Conservation (phyloP, 2,797 vertebrate genomes). For the Cryptoprocta ferox region DNA sequence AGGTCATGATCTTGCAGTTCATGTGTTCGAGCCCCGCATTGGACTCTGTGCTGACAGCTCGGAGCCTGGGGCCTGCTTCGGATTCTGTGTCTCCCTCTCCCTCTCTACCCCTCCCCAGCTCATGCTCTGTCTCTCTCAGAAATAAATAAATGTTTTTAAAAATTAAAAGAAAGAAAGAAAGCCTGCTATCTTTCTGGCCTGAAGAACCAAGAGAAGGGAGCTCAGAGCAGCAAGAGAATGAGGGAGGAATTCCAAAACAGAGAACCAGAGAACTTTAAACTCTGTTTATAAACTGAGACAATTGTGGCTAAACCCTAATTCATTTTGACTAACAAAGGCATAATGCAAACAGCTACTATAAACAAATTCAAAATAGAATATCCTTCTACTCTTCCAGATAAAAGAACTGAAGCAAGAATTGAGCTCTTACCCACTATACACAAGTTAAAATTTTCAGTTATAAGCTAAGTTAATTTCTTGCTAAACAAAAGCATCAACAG, state of each 20-base stretch:
- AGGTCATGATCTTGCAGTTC: too few relatives aligned
- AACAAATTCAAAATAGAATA: neutral
- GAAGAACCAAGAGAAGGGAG: neutral
- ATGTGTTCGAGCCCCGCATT: too few relatives aligned
- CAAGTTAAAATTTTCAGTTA: neutral
- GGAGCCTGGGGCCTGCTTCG: too few relatives aligned
- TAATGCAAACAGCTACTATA: neutral
- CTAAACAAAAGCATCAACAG: neutral
- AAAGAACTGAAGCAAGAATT: constrained; percentile 3
- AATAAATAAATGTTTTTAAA: too few relatives aligned
- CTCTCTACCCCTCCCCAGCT: too few relatives aligned
- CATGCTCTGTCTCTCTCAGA: too few relatives aligned
- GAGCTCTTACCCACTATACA: neutral
- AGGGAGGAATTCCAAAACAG: neutral
- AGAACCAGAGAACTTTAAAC: neutral
- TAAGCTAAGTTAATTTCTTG: neutral
- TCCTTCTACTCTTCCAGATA: neutral
- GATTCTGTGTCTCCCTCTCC: too few relatives aligned
- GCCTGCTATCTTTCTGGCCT: neutral
- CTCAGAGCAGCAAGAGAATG: neutral
- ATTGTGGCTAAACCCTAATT: neutral
- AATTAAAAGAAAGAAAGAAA: neutral
- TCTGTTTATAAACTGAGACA: neutral
- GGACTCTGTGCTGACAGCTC: too few relatives aligned
- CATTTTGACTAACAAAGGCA: neutral